These are phyloP conservation scores for Herpetotheres cachinnans DNA, from an alignment of 2,113 vertebrate genomes.

Conservation along the genomic window DNA sequence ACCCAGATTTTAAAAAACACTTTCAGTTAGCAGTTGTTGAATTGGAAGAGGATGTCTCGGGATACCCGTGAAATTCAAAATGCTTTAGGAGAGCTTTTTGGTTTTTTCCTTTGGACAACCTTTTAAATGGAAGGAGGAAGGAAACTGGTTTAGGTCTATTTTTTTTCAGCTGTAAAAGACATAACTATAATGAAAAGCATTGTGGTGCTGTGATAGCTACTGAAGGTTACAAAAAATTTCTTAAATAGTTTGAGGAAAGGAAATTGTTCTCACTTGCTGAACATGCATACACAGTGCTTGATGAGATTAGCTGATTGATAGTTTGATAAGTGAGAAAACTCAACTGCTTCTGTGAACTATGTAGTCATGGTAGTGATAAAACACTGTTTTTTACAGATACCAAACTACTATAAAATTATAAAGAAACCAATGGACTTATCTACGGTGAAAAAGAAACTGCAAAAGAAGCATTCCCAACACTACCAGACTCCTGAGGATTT, in stretches of 20 bases:
- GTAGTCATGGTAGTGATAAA: neutral
- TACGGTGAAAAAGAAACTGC: conserved; percentile 93
- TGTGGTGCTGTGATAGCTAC: neutral
- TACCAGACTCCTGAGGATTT: conserved; percentile 90
- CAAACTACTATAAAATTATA: conserved; percentile 99
- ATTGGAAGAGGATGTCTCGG: neutral
- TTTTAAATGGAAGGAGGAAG: neutral
- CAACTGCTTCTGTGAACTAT: neutral
- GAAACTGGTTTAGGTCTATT: neutral
- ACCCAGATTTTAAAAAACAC: neutral
- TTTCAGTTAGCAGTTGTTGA: neutral
- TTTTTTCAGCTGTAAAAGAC: neutral
- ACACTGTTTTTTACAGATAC: conserved; percentile 80
- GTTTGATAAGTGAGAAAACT: neutral
- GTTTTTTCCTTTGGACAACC: neutral
- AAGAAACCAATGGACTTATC: conserved; percentile 98
- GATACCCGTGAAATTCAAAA: neutral
- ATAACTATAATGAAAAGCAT: neutral
- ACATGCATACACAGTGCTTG: fast-evolving
- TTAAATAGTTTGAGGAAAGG: neutral
- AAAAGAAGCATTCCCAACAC: conserved; percentile 89
- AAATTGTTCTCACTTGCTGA: neutral
- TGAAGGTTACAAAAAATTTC: neutral
- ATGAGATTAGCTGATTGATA: neutral
- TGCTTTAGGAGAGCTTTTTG: neutral